A percentile compares a stretch with the other conserved stretches of the same genome.
These are phyloP conservation scores for Eumerus sabulonum DNA, from an alignment of 2,888 invertebrate genomes.

Conservation along the genomic window DNA sequence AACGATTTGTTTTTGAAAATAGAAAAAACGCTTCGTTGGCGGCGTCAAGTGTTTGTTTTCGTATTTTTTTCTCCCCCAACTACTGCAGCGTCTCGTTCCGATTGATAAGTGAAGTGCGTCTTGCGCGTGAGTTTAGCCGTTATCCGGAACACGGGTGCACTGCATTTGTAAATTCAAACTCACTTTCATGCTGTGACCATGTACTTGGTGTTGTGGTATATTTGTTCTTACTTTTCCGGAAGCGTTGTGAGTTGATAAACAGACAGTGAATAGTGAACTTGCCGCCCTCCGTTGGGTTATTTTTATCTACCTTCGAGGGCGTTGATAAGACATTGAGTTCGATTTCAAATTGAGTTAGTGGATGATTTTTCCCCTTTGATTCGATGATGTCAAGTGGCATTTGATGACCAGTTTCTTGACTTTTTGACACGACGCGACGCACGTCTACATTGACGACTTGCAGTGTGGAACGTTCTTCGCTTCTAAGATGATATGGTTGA, in stretches of 20 bases:
- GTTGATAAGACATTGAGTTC: constrained; percentile 14
- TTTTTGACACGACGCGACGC: not conserved
- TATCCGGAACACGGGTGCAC: constrained; percentile 2
- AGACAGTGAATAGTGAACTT: constrained; percentile 46
- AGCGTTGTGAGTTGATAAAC: constrained; percentile 31
- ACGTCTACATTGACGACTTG: too few relatives aligned
- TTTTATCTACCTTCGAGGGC: constrained; percentile 17
- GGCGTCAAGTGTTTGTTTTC: too few relatives aligned
- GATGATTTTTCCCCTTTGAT: constrained; percentile 18
- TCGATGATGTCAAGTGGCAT: constrained; percentile 60
- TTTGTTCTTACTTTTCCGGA: too few relatives aligned
- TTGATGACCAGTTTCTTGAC: constrained; percentile 35
- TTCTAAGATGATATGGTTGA: too few relatives aligned
- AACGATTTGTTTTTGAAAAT: constrained; percentile 40
- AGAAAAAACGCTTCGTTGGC: constrained; percentile 34
- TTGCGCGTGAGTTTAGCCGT: constrained; percentile 18
- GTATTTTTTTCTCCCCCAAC: too few relatives aligned
- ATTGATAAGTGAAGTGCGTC: constrained; percentile 23
- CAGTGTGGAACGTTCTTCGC: too few relatives aligned
- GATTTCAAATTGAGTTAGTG: not conserved
- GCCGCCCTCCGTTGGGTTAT: constrained; percentile 16
- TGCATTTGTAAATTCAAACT: constrained; percentile 16
- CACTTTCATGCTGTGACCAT: constrained; percentile 32
- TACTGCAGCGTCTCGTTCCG: too few relatives aligned
- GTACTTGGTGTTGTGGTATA: not conserved